Evolutionary conservation across 2,888 invertebrate genomes (phyloP).

Genomic region (Morinoia aosen): DNA sequence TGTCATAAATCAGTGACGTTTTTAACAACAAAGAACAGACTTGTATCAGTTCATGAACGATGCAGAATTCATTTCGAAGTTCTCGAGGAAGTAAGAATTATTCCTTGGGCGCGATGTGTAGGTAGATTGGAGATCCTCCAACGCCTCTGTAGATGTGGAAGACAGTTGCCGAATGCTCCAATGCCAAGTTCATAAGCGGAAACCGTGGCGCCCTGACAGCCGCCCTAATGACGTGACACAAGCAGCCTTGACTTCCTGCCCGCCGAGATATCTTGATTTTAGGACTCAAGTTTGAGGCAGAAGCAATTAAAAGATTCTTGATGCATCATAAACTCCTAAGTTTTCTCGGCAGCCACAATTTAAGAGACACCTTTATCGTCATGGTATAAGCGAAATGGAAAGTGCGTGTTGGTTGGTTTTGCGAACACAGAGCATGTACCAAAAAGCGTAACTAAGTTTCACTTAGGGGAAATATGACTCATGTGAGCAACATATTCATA

Average conservation of each 20-base stretch:
- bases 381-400: not conserved
- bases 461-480: not conserved
- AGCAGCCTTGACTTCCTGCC: not conserved
- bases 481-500: not conserved
- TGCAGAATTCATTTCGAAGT: too few species aligned
- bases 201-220: not conserved
- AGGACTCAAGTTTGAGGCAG: not conserved
- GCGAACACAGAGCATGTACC: not conserved
- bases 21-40: too few species aligned
- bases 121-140: too few species aligned
- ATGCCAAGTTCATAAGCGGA: not conserved
- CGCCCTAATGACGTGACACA: not conserved
- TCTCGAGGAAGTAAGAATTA: too few species aligned
- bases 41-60: too few species aligned
- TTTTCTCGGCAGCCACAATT: conserved; percentile 20
- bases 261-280: not conserved
- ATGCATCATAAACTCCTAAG: conserved; percentile 22
- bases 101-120: too few species aligned
- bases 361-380: not conserved
- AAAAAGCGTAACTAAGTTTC: not conserved
- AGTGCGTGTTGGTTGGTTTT: not conserved
- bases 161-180: not conserved
- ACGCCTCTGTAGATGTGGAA: too few species aligned
- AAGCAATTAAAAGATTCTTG: conserved; percentile 33
- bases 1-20: too few species aligned